phyloP scores from a whole-genome alignment of 2,888 invertebrate genomes.

The Caenorhabditis sinica region DNA sequence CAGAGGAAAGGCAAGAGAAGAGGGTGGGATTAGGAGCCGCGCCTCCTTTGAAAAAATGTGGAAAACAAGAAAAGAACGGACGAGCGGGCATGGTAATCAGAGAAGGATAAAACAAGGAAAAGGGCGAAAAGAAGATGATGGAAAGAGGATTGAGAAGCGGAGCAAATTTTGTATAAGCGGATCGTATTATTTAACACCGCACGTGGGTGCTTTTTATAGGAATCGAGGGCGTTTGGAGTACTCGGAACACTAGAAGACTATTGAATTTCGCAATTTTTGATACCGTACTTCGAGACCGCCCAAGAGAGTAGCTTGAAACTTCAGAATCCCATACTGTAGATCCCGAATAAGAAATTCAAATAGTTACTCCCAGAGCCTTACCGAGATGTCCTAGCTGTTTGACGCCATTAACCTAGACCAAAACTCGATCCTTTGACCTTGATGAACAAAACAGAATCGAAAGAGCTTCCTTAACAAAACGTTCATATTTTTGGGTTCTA shows the following conservation, averaged over 20 bases:
- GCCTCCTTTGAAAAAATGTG: constrained; percentile 17
- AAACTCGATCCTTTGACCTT: neutral
- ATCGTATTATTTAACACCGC: constrained; percentile 3
- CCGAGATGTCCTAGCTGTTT: neutral
- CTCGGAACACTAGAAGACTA: neutral
- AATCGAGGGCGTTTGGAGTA: constrained; percentile 12
- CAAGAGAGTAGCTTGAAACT: too few relatives aligned
- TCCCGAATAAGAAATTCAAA: too few relatives aligned
- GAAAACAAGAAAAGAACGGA: constrained; percentile 28
- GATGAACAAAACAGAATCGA: neutral
- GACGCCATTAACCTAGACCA: neutral
- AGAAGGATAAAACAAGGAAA: neutral
- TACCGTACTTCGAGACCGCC: too few relatives aligned
- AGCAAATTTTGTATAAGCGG: constrained; percentile 11
- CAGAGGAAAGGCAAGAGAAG: constrained; percentile 31
- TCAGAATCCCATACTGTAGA: too few relatives aligned
- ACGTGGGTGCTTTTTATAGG: constrained; percentile 7
- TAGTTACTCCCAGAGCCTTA: too few relatives aligned
- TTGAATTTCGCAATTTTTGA: neutral
- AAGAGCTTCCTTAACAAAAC: neutral
- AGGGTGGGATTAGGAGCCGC: constrained; percentile 52
- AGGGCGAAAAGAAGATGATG: too few relatives aligned
- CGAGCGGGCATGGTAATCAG: constrained; percentile 10
- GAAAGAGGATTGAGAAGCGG: neutral
- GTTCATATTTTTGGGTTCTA: neutral